phyloP scores from a whole-genome alignment of 2,113 vertebrate genomes.

The Vulpes vulpes region DNA sequence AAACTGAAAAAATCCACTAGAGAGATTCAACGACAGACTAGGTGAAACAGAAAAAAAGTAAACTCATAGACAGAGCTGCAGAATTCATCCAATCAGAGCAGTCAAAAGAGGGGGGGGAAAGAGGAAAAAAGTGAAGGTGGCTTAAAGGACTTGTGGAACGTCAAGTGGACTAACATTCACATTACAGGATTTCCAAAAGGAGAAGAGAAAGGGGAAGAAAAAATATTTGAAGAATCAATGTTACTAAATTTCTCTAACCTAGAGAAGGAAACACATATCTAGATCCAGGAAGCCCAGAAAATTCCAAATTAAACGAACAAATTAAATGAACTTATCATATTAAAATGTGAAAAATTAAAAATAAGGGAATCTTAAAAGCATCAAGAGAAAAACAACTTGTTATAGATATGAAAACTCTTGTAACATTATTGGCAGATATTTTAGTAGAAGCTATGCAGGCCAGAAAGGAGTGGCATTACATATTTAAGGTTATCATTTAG shows the following conservation, averaged over 20 bases:
- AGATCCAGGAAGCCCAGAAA: background rate
- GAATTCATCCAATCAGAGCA: background rate
- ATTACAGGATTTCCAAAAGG: background rate
- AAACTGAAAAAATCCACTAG: background rate
- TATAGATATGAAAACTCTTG: background rate
- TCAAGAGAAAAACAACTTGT: background rate
- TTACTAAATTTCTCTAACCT: background rate
- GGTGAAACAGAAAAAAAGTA: background rate
- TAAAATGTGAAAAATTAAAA: background rate
- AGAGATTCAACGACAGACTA: background rate
- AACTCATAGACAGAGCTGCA: background rate
- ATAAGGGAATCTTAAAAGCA: background rate
- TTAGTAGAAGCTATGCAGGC: background rate
- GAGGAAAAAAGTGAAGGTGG: background rate
- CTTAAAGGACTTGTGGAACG: background rate
- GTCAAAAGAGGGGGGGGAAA: background rate
- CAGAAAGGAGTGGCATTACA: background rate
- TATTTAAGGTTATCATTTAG: background rate
- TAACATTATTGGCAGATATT: background rate
- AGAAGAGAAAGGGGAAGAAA: background rate
- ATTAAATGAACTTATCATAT: background rate
- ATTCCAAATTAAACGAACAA: background rate
- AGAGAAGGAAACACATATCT: background rate
- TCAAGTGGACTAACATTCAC: background rate
- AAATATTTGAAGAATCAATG: background rate